Conservation (phyloP, 2,888 invertebrate genomes). For the Synergus japonicus region DNA sequence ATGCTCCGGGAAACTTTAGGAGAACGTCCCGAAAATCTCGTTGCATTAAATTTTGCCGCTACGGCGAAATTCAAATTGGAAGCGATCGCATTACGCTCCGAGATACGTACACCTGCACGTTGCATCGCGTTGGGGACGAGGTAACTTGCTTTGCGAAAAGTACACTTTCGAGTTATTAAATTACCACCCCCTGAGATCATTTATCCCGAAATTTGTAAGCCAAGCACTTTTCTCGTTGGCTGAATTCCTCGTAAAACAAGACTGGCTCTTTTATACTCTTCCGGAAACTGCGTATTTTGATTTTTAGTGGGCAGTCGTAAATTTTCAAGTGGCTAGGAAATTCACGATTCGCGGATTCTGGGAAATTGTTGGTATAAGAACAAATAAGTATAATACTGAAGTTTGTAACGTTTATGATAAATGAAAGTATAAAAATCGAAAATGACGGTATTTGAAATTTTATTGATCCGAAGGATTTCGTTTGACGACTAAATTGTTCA, state of each 20-base stretch:
- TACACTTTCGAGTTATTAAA: conserved; percentile 45
- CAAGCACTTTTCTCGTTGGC: conserved; percentile 21
- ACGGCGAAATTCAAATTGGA: conserved; percentile 48
- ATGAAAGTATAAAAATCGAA: too few species aligned
- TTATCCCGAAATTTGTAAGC: conserved; percentile 31
- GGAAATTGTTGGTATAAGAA: not conserved
- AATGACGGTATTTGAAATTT: too few species aligned
- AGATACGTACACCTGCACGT: conserved; percentile 42
- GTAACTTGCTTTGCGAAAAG: conserved; percentile 42
- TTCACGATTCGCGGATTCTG: not conserved
- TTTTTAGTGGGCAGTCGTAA: conserved; percentile 36
- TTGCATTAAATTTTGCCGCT: conserved; percentile 49
- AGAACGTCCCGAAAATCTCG: conserved; percentile 48
- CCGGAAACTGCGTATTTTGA: conserved; percentile 27
- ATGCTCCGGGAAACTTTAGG: conserved; percentile 48
- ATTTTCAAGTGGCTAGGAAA: conserved; percentile 7
- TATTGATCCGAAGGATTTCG: too few species aligned
- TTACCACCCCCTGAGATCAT: conserved; percentile 32
- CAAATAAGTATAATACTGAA: too few species aligned
- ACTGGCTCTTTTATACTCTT: conserved; percentile 32
- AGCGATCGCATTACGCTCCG: conserved; percentile 48
- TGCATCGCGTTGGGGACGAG: conserved; percentile 22
- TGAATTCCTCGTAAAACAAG: conserved; percentile 36
- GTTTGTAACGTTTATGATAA: too few species aligned
- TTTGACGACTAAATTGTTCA: too few species aligned